phyloP scores from a whole-genome alignment of 2,113 vertebrate genomes.

The Zosterops borbonicus region DNA sequence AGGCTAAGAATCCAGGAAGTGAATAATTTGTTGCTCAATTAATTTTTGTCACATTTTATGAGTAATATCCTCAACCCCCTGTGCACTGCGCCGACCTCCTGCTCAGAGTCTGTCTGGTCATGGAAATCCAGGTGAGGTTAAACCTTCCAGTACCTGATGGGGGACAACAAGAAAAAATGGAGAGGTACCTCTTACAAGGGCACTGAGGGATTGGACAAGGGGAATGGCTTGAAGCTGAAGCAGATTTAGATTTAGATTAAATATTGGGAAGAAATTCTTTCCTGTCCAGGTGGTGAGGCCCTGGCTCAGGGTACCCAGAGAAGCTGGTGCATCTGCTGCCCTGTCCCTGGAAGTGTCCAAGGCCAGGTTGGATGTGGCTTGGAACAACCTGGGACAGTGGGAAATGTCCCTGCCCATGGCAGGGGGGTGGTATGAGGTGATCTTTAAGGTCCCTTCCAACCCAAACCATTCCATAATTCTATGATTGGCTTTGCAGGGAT shows the following conservation, averaged over 20 bases:
- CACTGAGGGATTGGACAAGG: not conserved
- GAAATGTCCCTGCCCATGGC: not conserved
- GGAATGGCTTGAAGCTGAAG: not conserved
- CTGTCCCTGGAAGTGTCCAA: not conserved
- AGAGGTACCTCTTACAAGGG: not conserved
- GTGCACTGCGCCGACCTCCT: rapidly evolving
- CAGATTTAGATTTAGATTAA: not conserved
- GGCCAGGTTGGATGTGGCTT: rapidly evolving
- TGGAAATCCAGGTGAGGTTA: not conserved
- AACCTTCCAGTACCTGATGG: not conserved
- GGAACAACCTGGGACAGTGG: not conserved
- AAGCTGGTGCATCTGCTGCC: not conserved
- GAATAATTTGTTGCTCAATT: not conserved
- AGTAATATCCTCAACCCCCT: not conserved
- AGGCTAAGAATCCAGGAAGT: not conserved
- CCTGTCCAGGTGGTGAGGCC: rapidly evolving
- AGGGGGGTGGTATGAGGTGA: rapidly evolving
- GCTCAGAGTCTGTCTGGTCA: not conserved
- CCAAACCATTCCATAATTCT: not conserved
- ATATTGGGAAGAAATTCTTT: not conserved
- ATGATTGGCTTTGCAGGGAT: not conserved
- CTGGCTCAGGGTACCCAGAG: not conserved
- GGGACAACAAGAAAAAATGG: not conserved
- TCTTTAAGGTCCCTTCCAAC: not conserved
- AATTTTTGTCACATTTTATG: not conserved